These are phyloP conservation scores for Aphelenchoides bicaudatus DNA, from an alignment of 2,888 invertebrate genomes.

Conservation along the genomic window DNA sequence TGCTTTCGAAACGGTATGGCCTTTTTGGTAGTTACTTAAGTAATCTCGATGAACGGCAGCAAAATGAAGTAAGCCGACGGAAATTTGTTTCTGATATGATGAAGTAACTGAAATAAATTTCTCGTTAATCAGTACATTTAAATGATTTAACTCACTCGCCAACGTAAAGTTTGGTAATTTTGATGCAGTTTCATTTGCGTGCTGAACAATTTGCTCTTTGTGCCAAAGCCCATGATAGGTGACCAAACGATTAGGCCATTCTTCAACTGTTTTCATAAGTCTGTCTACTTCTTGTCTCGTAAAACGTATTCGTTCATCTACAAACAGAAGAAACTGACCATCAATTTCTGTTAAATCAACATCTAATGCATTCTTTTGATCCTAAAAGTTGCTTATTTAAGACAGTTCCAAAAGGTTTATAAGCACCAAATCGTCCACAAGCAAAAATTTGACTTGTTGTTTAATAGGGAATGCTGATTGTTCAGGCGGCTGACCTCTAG, in stretches of 20 bases:
- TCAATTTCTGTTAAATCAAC: not conserved
- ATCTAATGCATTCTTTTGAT: slow-evolving; percentile 22
- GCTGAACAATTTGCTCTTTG: not conserved
- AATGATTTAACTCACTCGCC: not conserved
- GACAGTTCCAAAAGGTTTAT: not conserved
- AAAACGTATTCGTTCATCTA: slow-evolving; percentile 25
- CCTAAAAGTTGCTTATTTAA: slow-evolving; percentile 12
- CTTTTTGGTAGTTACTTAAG: not conserved
- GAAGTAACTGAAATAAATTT: not conserved
- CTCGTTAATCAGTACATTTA: not conserved
- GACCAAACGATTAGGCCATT: slow-evolving; percentile 10
- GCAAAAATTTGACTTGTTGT: slow-evolving; percentile 20
- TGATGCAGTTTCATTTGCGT: not conserved
- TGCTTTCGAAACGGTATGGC: not conserved
- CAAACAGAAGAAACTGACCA: slow-evolving; percentile 21
- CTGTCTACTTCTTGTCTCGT: slow-evolving; percentile 23
- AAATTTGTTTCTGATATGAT: not conserved
- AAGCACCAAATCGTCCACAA: slow-evolving; percentile 19
- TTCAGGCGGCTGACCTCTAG: slow-evolving; percentile 28
- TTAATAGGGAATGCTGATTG: slow-evolving; percentile 19
- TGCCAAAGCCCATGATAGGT: slow-evolving; percentile 15
- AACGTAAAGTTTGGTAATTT: not conserved
- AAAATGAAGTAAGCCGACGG: slow-evolving; percentile 31
- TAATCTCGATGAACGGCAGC: slow-evolving; percentile 20
- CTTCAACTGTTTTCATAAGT: slow-evolving; percentile 15